Base-by-base conservation (phyloP, 1,140 invertebrate species). In the Aleiodes sp. region DNA sequence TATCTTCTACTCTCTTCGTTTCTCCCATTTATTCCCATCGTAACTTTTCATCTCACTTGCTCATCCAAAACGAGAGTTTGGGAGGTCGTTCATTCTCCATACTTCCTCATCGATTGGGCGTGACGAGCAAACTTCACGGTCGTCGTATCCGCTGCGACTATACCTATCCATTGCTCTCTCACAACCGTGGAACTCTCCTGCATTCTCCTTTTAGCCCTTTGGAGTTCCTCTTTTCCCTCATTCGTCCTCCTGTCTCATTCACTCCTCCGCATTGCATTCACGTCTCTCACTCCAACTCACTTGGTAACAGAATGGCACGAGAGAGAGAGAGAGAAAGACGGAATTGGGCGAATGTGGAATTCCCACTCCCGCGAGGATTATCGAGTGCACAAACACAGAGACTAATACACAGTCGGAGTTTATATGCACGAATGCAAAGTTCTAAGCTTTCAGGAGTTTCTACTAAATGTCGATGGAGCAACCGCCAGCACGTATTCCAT, bases 51-150 rank as follows among this genome's bases (percentile, higher is more conserved):
- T 66, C 71, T 57, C 52, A 52, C 43, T 56, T 16, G 43, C 52
- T 68, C 37, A 28, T 24, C 66, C 64, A 33, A 66, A 66, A 66
- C 70, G 66, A 72, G 70, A 69, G 61, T 72, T 72, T 72, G 70
- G 70, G 70, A 72, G 70, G 70, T 72, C 70, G 70, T 72, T 72
- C 28, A 59, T 69, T 72, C 70, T 72, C 60, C 64, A 72, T 72
- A 72, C 66, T 69, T 72, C 66, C 70, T 72, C 70, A 72, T 72
- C 70, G 66, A 72, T 72, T 72, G 70, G 70, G 70, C 70, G 70
- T 72, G 70, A 72, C 70, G 70, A 72, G 70, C 70, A 72, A 72
- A 72, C 70, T 72, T 72, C 70, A 67, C 60, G 65, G 60, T 57
- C 56, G 63, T 62, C 43, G 64, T 61, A 65, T 59, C 56, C 57